Percentiles rank a stretch among this genome's conserved stretches.
phyloP scores from a whole-genome alignment of 2,888 invertebrate genomes.

The Linnaemya vulpina region DNA sequence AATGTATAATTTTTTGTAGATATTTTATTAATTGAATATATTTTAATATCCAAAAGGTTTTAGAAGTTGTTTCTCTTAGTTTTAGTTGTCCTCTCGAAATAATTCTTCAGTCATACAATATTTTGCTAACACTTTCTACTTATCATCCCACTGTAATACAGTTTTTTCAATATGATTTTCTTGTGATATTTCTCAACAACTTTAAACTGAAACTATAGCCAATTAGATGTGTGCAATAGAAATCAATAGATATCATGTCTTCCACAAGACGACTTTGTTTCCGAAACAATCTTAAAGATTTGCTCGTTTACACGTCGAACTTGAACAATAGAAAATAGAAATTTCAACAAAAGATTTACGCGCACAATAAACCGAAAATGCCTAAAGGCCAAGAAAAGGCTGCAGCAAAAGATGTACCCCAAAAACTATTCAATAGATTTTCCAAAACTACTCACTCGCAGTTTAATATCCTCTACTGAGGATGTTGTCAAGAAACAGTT shows the following conservation, averaged over 20 bases:
- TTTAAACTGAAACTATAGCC: conserved; percentile 57
- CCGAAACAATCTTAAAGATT: conserved; percentile 43
- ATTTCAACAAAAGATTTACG: conserved; percentile 24
- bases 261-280: neutral
- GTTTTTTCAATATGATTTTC: neutral
- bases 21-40: too few species aligned
- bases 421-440: neutral
- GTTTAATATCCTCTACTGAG: conserved; percentile 51
- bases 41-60: too few species aligned
- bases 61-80: too few species aligned
- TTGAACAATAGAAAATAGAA: conserved; percentile 34
- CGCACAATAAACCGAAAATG: conserved; percentile 51
- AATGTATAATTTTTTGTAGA: neutral
- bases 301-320: conserved; percentile 65
- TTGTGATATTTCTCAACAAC: conserved; percentile 32
- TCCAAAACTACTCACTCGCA: conserved; percentile 33
- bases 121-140: neutral
- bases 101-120: neutral
- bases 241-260: neutral
- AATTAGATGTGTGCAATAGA: conserved; percentile 52
- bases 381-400: conserved; percentile 75
- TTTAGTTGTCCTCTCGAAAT: too few species aligned
- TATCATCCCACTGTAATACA: conserved; percentile 45
- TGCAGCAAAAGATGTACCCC: neutral
- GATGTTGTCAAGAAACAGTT: conserved; percentile 59